These are phyloP conservation scores for Brachyptera putata DNA, from an alignment of 2,888 invertebrate species.

Conservation along the genomic window DNA sequence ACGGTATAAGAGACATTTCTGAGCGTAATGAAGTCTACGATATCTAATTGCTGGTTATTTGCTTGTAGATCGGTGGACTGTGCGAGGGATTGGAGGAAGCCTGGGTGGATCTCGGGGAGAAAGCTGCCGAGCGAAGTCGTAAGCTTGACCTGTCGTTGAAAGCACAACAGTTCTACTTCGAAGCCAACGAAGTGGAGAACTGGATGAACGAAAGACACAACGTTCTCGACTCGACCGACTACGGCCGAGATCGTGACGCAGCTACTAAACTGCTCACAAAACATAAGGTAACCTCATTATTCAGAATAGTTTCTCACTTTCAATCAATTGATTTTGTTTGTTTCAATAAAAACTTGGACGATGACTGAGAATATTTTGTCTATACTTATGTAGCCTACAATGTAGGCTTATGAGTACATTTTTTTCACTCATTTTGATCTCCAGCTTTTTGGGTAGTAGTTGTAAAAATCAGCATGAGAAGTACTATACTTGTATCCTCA, in stretches of 20 bases:
- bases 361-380: no score
- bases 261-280: slow-evolving; percentile 91
- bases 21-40: no score
- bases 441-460: no score
- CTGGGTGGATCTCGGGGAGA: slow-evolving; percentile 69
- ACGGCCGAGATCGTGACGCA: slow-evolving; percentile 83
- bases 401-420: no score
- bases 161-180: slow-evolving; percentile 89
- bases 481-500: no score
- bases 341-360: no score
- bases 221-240: slow-evolving; percentile 75
- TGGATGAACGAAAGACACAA: slow-evolving; percentile 88
- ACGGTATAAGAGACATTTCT: no score
- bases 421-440: no score
- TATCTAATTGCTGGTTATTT: no score
- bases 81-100: slow-evolving; percentile 66
- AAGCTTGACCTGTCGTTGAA: slow-evolving; percentile 81
- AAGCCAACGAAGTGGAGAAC: slow-evolving; percentile 86
- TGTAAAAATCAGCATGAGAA: no score
- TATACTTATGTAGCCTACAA: not conserved
- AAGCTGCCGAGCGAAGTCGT: slow-evolving; percentile 65
- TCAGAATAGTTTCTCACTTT: no score
- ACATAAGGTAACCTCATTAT: slow-evolving; percentile 75
- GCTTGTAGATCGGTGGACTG: slow-evolving; percentile 65
- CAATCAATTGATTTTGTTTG: no score